Evolutionary conservation across 2,113 vertebrate species (phyloP).

Genomic region (Larimichthys polyactis): DNA sequence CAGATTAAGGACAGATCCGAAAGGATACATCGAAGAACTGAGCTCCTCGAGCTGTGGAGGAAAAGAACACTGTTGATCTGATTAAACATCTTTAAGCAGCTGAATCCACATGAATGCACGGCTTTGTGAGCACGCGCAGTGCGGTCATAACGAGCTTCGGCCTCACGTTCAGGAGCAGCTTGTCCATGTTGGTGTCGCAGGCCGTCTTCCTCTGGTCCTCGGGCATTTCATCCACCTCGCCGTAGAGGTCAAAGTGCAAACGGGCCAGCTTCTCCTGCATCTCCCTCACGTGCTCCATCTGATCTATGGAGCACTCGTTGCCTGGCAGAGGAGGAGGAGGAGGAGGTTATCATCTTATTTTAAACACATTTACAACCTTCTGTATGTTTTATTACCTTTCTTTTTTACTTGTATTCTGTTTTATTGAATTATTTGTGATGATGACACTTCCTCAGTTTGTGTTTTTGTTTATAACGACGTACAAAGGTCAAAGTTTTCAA

Average conservation of each 20-base stretch:
- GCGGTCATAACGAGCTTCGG: not conserved
- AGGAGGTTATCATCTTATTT: not conserved
- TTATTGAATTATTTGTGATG: too few relatives aligned
- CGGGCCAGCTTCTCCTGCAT: slow-evolving; percentile 98
- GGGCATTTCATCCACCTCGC: slow-evolving; percentile 93
- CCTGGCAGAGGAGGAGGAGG: slow-evolving; percentile 77
- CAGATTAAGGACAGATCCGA: not conserved
- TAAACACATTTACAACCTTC: not conserved
- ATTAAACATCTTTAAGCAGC: slow-evolving; percentile 15
- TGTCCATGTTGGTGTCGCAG: slow-evolving; percentile 94
- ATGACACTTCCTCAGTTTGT: too few relatives aligned
- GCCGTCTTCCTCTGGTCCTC: slow-evolving; percentile 92
- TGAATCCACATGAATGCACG: slow-evolving; percentile 18
- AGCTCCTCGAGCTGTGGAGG: slow-evolving; percentile 95
- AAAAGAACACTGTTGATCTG: slow-evolving; percentile 18
- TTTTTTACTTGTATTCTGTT: too few relatives aligned
- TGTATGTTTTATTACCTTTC: too few relatives aligned
- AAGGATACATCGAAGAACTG: slow-evolving; percentile 99
- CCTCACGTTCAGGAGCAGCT: slow-evolving; percentile 93
- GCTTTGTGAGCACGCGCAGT: not conserved
- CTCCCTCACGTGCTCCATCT: slow-evolving; percentile 97
- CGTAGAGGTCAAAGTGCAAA: slow-evolving; percentile 95
- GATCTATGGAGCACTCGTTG: slow-evolving; percentile 96
- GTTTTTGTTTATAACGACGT: too few relatives aligned
- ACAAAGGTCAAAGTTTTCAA: too few relatives aligned